Conservation (phyloP, 1,140 invertebrate genomes). For the Hylaeus volcanicus region DNA sequence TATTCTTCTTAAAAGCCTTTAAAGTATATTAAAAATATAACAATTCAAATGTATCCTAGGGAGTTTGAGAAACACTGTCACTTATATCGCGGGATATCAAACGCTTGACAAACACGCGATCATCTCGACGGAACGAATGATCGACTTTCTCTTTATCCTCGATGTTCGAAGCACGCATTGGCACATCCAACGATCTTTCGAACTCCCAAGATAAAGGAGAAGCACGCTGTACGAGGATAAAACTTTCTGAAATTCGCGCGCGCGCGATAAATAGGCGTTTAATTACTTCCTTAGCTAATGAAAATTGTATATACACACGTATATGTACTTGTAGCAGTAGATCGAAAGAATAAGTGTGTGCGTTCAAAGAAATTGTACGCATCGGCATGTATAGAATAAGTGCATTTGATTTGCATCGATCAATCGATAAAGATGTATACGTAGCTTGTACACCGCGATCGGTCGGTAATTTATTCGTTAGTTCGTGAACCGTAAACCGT, state of each 20-base stretch:
- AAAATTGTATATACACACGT: conserved; percentile 13
- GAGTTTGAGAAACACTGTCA: too few species aligned
- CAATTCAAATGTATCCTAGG: too few species aligned
- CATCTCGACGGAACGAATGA: not conserved
- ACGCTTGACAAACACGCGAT: too few species aligned
- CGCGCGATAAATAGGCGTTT: too few species aligned
- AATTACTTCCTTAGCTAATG: not conserved
- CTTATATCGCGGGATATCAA: not conserved
- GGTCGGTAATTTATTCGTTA: not conserved
- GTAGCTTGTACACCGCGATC: not conserved
- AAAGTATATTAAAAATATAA: too few species aligned
- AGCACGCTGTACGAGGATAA: not conserved
- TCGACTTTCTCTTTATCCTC: not conserved
- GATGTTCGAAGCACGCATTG: not conserved
- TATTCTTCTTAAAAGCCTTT: too few species aligned
- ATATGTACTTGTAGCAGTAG: not conserved
- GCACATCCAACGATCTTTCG: not conserved
- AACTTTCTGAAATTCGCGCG: not conserved
- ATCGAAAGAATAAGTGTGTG: conserved; percentile 51
- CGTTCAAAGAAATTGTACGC: conserved; percentile 18
- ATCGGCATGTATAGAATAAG: not conserved
- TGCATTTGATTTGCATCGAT: not conserved
- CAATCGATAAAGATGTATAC: not conserved
- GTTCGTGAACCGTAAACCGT: not conserved
- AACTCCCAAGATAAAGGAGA: not conserved